A percentile compares a stretch with the other conserved stretches of the same genome.
Evolutionary conservation across 1,140 invertebrate species (phyloP).

Genomic region (Drosophila equinoxialis): DNA sequence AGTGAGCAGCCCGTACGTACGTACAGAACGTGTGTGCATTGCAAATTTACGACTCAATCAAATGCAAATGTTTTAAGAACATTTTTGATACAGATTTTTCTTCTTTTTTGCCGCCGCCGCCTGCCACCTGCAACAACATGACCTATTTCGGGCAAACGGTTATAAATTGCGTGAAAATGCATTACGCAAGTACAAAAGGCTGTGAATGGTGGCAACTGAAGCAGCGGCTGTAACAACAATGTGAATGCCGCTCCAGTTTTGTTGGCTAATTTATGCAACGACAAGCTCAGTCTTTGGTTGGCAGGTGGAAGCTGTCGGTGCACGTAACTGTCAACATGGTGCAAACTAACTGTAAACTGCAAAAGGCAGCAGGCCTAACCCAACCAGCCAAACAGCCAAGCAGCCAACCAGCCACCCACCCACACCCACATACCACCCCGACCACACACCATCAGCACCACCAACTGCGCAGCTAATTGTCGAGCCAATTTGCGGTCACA

Average conservation of each 20-base stretch:
- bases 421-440: constrained; percentile 31
- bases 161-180: constrained; percentile 80
- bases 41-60: constrained; percentile 80
- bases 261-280: constrained; percentile 75
- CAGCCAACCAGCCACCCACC: constrained; percentile 11
- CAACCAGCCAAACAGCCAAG: constrained; percentile 32
- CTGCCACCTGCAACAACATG: constrained; percentile 61
- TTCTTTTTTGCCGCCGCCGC: constrained; percentile 33
- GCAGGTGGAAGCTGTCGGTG: constrained; percentile 66
- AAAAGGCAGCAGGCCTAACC: constrained; percentile 38
- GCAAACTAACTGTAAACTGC: constrained; percentile 76
- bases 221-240: constrained; percentile 48
- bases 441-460: constrained; percentile 39
- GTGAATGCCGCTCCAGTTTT: constrained; percentile 71
- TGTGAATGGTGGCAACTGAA: constrained; percentile 67
- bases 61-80: constrained; percentile 64
- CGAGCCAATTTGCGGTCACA: constrained; percentile 73
- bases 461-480: constrained; percentile 72
- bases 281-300: constrained; percentile 36
- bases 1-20: neutral
- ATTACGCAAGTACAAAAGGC: constrained; percentile 80
- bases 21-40: constrained; percentile 51
- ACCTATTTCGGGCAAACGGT: constrained; percentile 57
- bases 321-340: constrained; percentile 78
- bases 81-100: constrained; percentile 50